A percentile compares a stretch with the other conserved stretches of the same genome.
These are phyloP conservation scores for Gambusia affinis DNA, from an alignment of 2,113 vertebrate species.

Conservation along the genomic window DNA sequence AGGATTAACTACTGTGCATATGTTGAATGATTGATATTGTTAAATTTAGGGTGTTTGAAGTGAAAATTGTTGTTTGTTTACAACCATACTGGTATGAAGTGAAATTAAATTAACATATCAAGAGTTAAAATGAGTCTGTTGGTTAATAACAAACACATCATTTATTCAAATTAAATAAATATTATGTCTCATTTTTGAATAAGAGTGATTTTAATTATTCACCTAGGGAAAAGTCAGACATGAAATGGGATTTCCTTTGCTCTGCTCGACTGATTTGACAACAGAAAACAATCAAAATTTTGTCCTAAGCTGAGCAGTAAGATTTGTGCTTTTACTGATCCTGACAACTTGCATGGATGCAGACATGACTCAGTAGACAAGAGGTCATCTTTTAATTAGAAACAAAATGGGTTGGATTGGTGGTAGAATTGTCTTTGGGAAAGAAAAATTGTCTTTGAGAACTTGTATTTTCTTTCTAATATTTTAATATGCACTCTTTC, in stretches of 20 bases:
- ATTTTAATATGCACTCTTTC: too few relatives aligned
- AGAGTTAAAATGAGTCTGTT: neutral
- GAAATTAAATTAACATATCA: too few relatives aligned
- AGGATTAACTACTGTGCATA: slow-evolving; percentile 56
- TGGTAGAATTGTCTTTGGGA: neutral
- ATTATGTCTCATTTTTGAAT: neutral
- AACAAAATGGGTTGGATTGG: neutral
- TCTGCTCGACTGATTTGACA: neutral
- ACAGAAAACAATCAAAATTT: neutral
- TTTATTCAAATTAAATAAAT: neutral
- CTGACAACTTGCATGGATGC: neutral
- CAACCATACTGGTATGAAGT: neutral
- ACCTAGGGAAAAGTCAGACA: neutral
- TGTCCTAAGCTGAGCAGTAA: neutral
- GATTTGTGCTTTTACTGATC: neutral
- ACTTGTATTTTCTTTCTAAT: too few relatives aligned
- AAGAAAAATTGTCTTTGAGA: neutral
- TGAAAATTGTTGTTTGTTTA: slow-evolving; percentile 8
- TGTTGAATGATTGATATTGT: slow-evolving; percentile 50
- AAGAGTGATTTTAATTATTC: neutral
- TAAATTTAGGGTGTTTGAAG: slow-evolving; percentile 31
- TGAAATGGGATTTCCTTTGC: neutral
- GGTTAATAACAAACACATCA: neutral
- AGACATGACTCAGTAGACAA: neutral
- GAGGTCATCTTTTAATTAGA: neutral